Conservation (phyloP, 2,113 vertebrate species). For the Ursus arctos region DNA sequence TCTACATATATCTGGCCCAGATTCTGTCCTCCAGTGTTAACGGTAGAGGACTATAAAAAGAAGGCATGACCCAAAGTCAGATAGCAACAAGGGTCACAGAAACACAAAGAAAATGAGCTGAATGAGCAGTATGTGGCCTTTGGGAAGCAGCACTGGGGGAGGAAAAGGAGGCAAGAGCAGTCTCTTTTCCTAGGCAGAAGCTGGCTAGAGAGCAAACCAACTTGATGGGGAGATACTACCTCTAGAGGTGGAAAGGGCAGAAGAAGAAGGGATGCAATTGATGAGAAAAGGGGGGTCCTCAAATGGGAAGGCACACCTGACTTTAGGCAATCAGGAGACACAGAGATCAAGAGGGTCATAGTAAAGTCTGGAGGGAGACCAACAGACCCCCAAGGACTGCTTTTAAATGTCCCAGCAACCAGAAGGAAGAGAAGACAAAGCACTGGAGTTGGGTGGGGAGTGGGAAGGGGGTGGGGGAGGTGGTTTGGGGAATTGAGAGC, state of each 20-base stretch:
- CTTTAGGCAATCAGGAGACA: not conserved
- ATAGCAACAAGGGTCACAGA: conserved; percentile 31
- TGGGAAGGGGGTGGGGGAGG: not conserved
- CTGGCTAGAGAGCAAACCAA: not conserved
- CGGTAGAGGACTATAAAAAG: conserved; percentile 10
- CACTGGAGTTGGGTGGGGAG: not conserved
- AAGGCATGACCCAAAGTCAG: conserved; percentile 43
- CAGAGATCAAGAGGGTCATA: not conserved
- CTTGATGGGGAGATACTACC: not conserved
- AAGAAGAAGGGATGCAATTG: not conserved
- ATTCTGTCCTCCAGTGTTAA: conserved; percentile 6
- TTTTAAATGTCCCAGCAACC: not conserved
- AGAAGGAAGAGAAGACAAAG: not conserved
- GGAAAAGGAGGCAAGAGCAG: not conserved
- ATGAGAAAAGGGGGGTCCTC: not conserved
- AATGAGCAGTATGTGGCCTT: conserved; percentile 24
- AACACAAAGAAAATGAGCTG: conserved; percentile 10
- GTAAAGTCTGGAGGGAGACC: not conserved
- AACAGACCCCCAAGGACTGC: not conserved
- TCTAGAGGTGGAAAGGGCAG: not conserved
- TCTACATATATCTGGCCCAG: conserved; percentile 1
- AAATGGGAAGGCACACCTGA: not conserved
- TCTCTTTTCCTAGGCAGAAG: not conserved
- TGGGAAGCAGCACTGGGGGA: not conserved
- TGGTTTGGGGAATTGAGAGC: not conserved